Evolutionary conservation across 2,888 invertebrate genomes (phyloP), one percentile per base, ranked within the genome.

Genomic region (Mythimna pallens): DNA sequence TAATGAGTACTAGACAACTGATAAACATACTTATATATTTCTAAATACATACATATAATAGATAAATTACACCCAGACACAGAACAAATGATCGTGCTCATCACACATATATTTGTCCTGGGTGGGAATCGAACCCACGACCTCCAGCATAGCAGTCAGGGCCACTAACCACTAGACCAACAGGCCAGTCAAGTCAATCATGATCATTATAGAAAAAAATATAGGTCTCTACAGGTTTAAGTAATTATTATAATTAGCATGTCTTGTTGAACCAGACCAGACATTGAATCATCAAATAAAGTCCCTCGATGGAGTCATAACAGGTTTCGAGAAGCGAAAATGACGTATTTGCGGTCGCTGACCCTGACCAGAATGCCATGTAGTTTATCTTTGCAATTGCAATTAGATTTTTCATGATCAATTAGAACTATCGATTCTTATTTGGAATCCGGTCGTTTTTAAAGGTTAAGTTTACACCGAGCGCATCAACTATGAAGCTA

Each of bases 271-370:
- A 70, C n/a, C 43, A 20, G 4, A 7, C 14, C 14, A 71, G 40
- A n/a, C 7, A 40, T 0, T 70, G 20, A 50, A 10, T 72, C 61
- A 25, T 17, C n/a, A 50, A 80, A 50, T 25, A 73, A 75, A 73
- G 75, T 75, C 75, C 75, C 73, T 55, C 54, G 12, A 14, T 10
- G 30, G 20, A 62, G 2, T 52, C 47, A 75, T 73, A 80, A 50
- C 80, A 50, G 80, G 80, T 75, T 75, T 80, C 8, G 40, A 55
- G 80, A 80, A 55, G 10, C 34, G 7, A 73, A 14, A n/a, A 47
- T 73, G 76, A 73, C 76, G 72, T 75, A 30, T 34, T n/a, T 75
- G 61, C 73, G 75, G 75, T 73, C 22, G 57, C 17, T 75, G 61
- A 80, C 47, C 40, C 20, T 40, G 43, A 50, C 0, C 9, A 30